Evolutionary conservation across 1,140 invertebrate species (phyloP).

Genomic region (Apis florea): DNA sequence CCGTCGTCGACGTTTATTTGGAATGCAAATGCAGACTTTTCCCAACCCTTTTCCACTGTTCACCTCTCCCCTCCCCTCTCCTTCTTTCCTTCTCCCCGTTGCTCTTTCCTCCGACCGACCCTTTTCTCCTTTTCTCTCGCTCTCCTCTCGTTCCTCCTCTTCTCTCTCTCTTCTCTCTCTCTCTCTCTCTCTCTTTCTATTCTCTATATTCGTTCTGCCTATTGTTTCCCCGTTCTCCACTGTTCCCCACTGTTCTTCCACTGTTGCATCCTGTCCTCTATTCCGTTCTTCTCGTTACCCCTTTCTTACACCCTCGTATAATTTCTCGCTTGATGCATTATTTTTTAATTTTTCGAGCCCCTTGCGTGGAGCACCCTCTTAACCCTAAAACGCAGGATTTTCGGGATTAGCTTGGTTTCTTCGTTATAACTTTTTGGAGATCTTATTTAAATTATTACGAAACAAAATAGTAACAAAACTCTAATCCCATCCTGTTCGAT

Average conservation of each 20-base stretch:
- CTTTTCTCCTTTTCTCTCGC: not conserved
- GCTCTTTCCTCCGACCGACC: not conserved
- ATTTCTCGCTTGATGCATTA: not conserved
- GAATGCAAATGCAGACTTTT: slow-evolving; percentile 61
- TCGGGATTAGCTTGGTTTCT: not conserved
- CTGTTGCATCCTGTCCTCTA: not conserved
- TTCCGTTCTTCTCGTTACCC: not conserved
- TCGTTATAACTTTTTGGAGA: not conserved
- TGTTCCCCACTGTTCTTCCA: not conserved
- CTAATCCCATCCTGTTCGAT: too few species aligned
- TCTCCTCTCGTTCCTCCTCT: too few species aligned
- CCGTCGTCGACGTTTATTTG: slow-evolving; percentile 62
- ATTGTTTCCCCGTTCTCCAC: not conserved
- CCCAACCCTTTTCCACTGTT: slow-evolving; percentile 24
- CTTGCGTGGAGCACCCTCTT: not conserved
- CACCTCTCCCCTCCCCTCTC: not conserved
- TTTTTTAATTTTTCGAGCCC: not conserved
- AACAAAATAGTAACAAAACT: not conserved
- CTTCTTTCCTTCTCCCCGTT: not conserved
- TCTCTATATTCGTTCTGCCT: slow-evolving; percentile 13
- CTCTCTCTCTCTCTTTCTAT: not conserved
- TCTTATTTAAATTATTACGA: not conserved
- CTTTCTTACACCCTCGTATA: too few species aligned
- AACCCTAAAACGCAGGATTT: not conserved
- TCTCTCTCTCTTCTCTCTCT: not conserved